Evolutionary conservation across 2,113 vertebrate genomes (phyloP), one percentile per base, ranked within the genome.

Genomic region (Cinclus mexicanus): DNA sequence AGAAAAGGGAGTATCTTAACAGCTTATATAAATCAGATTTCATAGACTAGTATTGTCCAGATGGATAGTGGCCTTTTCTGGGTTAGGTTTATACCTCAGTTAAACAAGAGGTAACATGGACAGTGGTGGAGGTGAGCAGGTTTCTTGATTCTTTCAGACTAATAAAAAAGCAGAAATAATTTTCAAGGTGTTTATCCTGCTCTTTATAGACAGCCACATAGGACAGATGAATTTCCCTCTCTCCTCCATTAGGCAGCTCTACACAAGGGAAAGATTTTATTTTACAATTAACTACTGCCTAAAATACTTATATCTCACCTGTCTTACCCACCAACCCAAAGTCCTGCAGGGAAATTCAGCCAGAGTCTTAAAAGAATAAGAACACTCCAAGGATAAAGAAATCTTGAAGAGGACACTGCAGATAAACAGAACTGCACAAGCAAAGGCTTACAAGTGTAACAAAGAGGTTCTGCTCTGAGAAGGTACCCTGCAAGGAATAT

Each of bases 11-110:
- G 96, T 97, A 98, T 94, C 98, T 98, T 98, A 98, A 98, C 96
- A 94, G 97, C 97, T 98, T 98, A 17, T 39, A 39, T 75, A 98
- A 98, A 98, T 98, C 98, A 98, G 97, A 98, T 98, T 98, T 98
- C 76, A 98, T 98, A 98, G 94, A 98, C 98, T 98, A 98, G 65
- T 61, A 37, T 63, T 50, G 52, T 86, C 76, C 93, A 93, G 76
- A 94, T 67, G 91, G 96, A 95, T 93, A 95, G 74, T 87, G 80
- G 79, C 96, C 96, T 98, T 98, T 96, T 97, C 97, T 93, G 82
- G 94, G 96, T 97, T 95, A 95, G 81, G 87, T 96, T 97, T 93
- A 90, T 39, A 72, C 52, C 47, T 95, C 50, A 78, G 57, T 60
- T 18, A 78, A 87, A 74, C 46, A 85, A 85, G 81, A 71, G 39